Base-by-base conservation (phyloP, 2,113 vertebrate species). In the Salvator merianae region DNA sequence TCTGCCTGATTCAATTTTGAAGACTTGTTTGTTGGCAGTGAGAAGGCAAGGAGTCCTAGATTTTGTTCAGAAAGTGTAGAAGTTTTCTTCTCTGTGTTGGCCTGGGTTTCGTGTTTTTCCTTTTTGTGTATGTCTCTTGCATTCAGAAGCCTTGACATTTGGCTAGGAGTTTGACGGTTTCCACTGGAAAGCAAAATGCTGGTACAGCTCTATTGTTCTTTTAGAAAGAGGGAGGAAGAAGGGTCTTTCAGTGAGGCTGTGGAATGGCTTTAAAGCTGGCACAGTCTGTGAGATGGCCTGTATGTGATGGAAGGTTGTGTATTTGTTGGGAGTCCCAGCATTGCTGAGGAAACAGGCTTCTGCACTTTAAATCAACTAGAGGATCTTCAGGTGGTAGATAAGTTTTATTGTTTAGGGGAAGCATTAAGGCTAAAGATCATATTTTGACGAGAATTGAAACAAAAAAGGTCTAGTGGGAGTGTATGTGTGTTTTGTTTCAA, bases 301-400 rank as follows among this genome's bases (percentile, higher is more conserved):
- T 59, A 28, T 74, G 43, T 63, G 30, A 43, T 82, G 71, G 28
- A 40, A 68, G 50, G n/a, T 40, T 62, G 63, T 34, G 30, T 84
- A n/a, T 47, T 40, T 81, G 55, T 73, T 82, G 69, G 59, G 69
- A 82, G 20, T 43, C 77, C 69, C 24, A 63, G 34, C 62, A 40
- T 84, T 84, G 59, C 84, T 38, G 83, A 73, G 84, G 89, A 34
- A 86, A 89, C 69, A 10, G 73, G 16, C 74, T 78, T 14, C 36
- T 87, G 77, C 47, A 50, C 86, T 90, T 88, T 71, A 75, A 77
- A 81, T 30, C 40, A 1, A 2, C 76, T 81, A 68, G 68, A 63
- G 79, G 8, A 53, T 69, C 79, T 77, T 78, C 70, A 50, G 73
- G 66, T 82, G 20, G 66, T 22, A 81, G 83, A 32, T 40, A 43